Conservation (phyloP, 2,888 invertebrate species). For the Leucania comma region DNA sequence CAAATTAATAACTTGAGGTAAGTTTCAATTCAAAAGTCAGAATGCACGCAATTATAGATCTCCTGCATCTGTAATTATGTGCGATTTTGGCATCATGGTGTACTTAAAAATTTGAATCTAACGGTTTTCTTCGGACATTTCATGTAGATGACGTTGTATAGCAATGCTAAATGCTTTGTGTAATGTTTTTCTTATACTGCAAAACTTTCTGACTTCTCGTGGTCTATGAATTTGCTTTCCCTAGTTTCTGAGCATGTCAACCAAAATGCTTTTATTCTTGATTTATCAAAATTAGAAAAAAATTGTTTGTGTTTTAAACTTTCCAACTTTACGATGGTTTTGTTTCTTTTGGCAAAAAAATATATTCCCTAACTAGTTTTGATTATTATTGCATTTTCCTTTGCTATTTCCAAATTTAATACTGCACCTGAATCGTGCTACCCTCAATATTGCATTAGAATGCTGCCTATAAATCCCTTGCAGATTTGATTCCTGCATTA, state of each 20-base stretch:
- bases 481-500: not conserved
- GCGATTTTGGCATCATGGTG: conserved; percentile 59
- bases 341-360: not conserved
- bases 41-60: conserved; percentile 49
- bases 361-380: not conserved
- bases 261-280: not conserved
- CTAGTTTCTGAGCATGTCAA: not conserved
- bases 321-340: not conserved
- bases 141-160: conserved; percentile 56
- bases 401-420: not conserved
- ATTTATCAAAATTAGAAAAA: not conserved
- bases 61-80: conserved; percentile 57
- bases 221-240: not conserved
- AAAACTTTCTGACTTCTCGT: conserved; percentile 9
- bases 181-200: conserved; percentile 1
- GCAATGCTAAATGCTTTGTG: conserved; percentile 31
- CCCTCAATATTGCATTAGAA: not conserved
- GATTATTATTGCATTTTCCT: not conserved
- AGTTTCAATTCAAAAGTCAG: conserved; percentile 67
- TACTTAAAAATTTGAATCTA: conserved; percentile 63
- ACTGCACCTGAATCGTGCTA: not conserved
- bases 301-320: not conserved
- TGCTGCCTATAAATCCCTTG: not conserved
- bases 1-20: conserved; percentile 95
- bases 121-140: conserved; percentile 62